phyloP scores from a whole-genome alignment of 2,113 vertebrate species.

The Psephotus haematonotus region DNA sequence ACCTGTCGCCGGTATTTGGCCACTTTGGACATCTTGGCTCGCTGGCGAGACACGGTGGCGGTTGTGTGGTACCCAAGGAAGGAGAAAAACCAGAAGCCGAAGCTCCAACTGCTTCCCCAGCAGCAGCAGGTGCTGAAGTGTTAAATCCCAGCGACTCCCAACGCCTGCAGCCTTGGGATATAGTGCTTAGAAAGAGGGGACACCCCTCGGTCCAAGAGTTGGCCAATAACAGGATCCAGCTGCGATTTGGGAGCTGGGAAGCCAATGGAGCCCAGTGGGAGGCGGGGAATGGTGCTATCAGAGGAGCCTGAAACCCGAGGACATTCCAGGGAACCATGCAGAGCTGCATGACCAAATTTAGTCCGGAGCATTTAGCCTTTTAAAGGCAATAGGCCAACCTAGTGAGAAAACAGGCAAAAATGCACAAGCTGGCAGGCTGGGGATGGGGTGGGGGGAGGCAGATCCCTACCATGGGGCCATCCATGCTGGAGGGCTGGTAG shows the following conservation, averaged over 20 bases:
- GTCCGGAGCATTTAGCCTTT: slow-evolving; percentile 91
- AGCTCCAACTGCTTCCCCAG: background rate
- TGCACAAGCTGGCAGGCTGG: slow-evolving; percentile 46
- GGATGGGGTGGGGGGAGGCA: background rate
- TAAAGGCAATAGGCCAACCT: slow-evolving; percentile 88
- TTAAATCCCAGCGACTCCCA: slow-evolving; percentile 31
- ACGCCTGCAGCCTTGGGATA: background rate
- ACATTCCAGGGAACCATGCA: slow-evolving; percentile 95
- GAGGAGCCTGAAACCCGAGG: slow-evolving; percentile 85
- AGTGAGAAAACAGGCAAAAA: slow-evolving; percentile 79
- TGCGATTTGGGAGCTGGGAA: background rate
- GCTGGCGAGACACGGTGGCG: slow-evolving; percentile 44
- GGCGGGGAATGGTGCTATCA: slow-evolving; percentile 75
- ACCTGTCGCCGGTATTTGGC: slow-evolving; percentile 81
- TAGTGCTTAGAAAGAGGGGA: slow-evolving; percentile 27
- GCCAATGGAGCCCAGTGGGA: slow-evolving; percentile 65
- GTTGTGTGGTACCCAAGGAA: slow-evolving; percentile 19
- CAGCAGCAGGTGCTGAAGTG: slow-evolving; percentile 57
- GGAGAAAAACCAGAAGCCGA: background rate
- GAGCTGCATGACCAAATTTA: slow-evolving; percentile 98
- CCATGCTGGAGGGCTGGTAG: background rate
- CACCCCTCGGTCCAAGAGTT: background rate
- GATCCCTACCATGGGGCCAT: background rate
- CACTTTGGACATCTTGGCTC: slow-evolving; percentile 81
- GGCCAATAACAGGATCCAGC: slow-evolving; percentile 61